Evolutionary conservation across 2,113 vertebrate species (phyloP).

Genomic region (Alouatta palliata): DNA sequence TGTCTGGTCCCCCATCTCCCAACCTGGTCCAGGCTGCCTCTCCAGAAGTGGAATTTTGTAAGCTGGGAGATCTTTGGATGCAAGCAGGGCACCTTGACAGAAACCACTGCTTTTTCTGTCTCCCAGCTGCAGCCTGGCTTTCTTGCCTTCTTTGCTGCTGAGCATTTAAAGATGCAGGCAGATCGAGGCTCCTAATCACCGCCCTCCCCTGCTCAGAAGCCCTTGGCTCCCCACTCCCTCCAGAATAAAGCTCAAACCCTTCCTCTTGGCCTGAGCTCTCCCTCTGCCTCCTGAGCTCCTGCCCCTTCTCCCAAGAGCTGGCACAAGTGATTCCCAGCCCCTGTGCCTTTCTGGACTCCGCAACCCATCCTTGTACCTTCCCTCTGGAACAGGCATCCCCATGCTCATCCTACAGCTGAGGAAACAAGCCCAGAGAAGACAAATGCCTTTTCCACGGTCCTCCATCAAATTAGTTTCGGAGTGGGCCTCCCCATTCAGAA

Average conservation of each 20-base stretch:
- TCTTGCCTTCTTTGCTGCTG: background rate
- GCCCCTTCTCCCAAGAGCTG: background rate
- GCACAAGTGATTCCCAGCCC: background rate
- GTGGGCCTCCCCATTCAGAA: conserved; percentile 10
- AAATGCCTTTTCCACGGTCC: background rate
- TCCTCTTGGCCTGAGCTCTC: background rate
- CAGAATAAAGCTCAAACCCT: background rate
- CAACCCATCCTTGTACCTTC: background rate
- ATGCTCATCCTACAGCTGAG: background rate
- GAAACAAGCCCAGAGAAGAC: background rate
- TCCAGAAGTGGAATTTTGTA: background rate
- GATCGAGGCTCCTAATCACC: background rate
- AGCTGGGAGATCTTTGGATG: background rate
- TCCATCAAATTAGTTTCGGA: background rate
- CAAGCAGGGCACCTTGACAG: background rate
- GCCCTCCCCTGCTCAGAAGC: background rate
- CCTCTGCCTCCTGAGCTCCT: background rate
- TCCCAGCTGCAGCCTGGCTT: background rate
- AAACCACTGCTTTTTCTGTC: background rate
- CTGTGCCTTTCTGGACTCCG: background rate
- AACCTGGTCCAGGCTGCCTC: background rate
- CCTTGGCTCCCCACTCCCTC: background rate
- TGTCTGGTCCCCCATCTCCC: background rate
- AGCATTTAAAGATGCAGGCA: background rate
- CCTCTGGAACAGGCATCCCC: background rate